Evolutionary conservation across 2,113 vertebrate species (phyloP).

Genomic region (Pterocles gutturalis): DNA sequence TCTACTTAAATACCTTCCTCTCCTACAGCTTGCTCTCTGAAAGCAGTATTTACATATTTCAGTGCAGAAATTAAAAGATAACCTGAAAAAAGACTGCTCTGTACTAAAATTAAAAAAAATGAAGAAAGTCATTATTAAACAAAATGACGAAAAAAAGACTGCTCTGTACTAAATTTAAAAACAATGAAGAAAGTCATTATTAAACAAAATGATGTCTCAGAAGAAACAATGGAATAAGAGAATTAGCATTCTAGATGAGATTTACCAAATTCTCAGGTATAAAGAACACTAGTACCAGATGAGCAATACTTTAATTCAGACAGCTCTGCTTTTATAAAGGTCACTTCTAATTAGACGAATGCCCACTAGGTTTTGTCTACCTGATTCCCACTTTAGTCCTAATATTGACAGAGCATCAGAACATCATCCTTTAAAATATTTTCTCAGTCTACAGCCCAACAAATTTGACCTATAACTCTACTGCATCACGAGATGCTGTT

Average conservation of each 20-base stretch:
- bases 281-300: not conserved
- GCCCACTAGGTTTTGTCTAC: not conserved
- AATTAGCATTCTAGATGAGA: conserved; percentile 36
- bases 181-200: not conserved
- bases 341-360: conserved; percentile 57
- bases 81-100: not conserved
- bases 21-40: not conserved
- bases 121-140: not conserved
- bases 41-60: not conserved
- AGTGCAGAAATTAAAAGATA: not conserved
- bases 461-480: not conserved
- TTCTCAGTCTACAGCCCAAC: conserved; percentile 1
- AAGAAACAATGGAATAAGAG: not conserved
- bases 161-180: not conserved
- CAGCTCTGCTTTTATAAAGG: conserved; percentile 52
- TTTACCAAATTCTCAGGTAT: conserved; percentile 8
- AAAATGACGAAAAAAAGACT: not conserved
- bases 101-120: not conserved
- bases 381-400: not conserved
- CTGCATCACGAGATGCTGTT: not conserved
- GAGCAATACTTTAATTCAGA: conserved; percentile 53
- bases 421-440: conserved; percentile 22
- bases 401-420: conserved; percentile 36
- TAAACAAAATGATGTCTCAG: not conserved
- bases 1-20: not conserved